phyloP scores from a whole-genome alignment of 2,888 invertebrate genomes.

The Oscheius sp. region DNA sequence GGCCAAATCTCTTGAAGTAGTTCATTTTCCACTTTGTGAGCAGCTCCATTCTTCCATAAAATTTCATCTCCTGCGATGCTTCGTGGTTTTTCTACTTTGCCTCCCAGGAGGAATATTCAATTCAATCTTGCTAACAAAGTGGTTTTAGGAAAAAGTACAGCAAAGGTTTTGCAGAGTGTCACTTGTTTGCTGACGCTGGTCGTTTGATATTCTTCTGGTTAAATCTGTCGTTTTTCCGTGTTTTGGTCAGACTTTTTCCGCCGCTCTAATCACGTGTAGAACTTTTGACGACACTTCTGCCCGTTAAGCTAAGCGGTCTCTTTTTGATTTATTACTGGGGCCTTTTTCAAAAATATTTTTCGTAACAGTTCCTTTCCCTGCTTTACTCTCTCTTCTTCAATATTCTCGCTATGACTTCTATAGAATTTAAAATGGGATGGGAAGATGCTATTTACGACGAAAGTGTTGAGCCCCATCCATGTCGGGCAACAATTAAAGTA shows the following conservation, averaged over 20 bases:
- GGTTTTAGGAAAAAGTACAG: background rate
- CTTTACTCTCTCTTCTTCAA: background rate
- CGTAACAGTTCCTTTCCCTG: background rate
- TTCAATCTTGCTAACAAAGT: background rate
- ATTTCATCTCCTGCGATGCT: background rate
- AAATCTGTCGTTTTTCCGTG: background rate
- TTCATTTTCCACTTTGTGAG: background rate
- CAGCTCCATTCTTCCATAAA: slow-evolving; percentile 5
- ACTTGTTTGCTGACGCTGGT: too few relatives aligned
- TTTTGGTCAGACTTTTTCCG: slow-evolving; percentile 1
- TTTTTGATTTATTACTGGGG: slow-evolving; percentile 20
- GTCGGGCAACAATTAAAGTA: slow-evolving; percentile 28
- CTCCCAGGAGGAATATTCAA: slow-evolving; percentile 12
- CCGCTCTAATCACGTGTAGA: too few relatives aligned
- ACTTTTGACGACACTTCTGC: slow-evolving; percentile 10
- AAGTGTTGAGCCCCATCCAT: slow-evolving; percentile 24
- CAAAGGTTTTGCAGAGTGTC: too few relatives aligned
- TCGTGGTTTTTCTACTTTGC: background rate
- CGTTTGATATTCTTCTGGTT: background rate
- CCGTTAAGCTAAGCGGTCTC: slow-evolving; percentile 8
- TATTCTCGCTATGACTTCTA: background rate
- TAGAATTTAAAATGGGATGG: slow-evolving; percentile 19
- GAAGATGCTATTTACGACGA: slow-evolving; percentile 35
- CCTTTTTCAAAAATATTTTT: slow-evolving; percentile 17
- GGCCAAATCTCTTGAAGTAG: background rate